These are phyloP conservation scores for Halcyon senegalensis DNA, from an alignment of 2,113 vertebrate genomes.

Conservation along the genomic window DNA sequence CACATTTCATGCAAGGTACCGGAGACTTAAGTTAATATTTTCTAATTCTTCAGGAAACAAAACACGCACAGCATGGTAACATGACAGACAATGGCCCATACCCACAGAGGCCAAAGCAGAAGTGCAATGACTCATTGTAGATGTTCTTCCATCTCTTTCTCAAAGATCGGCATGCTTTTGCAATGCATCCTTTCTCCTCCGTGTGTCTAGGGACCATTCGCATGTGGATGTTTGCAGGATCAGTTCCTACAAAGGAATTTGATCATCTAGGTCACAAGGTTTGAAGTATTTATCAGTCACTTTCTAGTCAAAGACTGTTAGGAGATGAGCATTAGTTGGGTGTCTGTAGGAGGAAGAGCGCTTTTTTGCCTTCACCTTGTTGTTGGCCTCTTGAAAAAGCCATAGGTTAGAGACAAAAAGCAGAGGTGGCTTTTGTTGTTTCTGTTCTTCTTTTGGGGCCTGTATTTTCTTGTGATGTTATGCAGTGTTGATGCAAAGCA, in stretches of 20 bases:
- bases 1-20: fast-evolving
- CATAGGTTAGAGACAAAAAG: background rate
- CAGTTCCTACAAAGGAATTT: background rate
- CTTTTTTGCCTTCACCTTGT: background rate
- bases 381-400: background rate
- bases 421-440: background rate
- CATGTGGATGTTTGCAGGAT: background rate
- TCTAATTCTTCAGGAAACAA: background rate
- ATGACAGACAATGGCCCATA: too few relatives aligned
- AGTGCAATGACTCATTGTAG: background rate
- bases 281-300: background rate
- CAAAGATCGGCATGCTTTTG: too few relatives aligned
- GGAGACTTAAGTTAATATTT: background rate
- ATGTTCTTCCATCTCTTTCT: background rate
- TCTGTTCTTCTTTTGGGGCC: background rate
- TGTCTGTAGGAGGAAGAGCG: background rate
- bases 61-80: background rate
- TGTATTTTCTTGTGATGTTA: background rate
- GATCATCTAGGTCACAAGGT: background rate
- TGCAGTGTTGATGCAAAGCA: background rate
- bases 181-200: background rate
- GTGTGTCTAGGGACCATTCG: background rate
- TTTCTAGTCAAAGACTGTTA: background rate
- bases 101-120: background rate
- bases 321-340: background rate